These are phyloP conservation scores for Onychomys leucogaster DNA, from an alignment of 2,797 vertebrate species.

Conservation along the genomic window DNA sequence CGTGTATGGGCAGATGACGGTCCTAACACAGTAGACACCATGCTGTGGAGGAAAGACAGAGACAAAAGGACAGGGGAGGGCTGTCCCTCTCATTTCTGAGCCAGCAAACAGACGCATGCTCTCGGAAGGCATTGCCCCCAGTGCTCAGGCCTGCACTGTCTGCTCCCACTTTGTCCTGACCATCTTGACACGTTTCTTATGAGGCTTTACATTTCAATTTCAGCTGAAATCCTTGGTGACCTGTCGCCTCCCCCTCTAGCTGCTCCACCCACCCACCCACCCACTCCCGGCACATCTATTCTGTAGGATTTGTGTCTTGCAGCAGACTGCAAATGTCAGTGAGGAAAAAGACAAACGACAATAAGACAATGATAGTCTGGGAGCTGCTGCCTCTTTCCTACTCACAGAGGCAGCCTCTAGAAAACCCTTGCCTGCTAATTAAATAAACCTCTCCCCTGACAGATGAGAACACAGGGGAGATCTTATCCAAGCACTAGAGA, in stretches of 20 bases:
- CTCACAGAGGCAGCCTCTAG: slow-evolving; percentile 69
- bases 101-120: not conserved
- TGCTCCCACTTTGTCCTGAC: not conserved
- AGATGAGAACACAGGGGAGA: slow-evolving; percentile 59
- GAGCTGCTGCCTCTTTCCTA: slow-evolving; percentile 66
- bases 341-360: slow-evolving; percentile 70
- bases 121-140: not conserved
- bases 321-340: slow-evolving; percentile 70
- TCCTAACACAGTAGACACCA: not conserved
- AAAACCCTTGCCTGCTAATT: slow-evolving; percentile 73
- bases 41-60: not conserved
- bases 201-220: slow-evolving; percentile 56
- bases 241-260: slow-evolving; percentile 69
- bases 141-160: not conserved
- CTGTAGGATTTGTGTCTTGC: slow-evolving; percentile 71
- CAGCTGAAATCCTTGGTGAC: slow-evolving; percentile 21
- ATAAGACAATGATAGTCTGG: slow-evolving; percentile 57
- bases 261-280: not conserved
- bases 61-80: not conserved
- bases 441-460: slow-evolving; percentile 74
- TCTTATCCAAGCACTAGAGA: slow-evolving; percentile 49
- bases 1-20: not conserved
- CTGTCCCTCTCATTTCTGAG: not conserved
- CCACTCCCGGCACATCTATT: not conserved
- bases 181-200: slow-evolving; percentile 14